Conservation (phyloP, 1,140 invertebrate genomes). For the Brachionus rubens region DNA sequence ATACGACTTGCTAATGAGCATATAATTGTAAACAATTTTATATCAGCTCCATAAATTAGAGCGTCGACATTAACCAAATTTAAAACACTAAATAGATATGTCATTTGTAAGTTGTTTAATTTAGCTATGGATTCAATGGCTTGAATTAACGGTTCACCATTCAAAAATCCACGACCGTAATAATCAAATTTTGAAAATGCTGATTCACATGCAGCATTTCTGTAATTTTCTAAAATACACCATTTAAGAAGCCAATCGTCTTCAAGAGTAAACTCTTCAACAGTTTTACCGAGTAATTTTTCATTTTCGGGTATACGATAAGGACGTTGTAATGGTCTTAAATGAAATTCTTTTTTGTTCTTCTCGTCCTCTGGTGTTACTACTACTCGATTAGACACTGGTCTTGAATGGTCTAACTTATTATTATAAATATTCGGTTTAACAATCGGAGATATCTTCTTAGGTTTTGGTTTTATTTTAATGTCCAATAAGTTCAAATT, state of each 20-base stretch:
- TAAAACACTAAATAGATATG: slow-evolving; percentile 40
- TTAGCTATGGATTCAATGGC: slow-evolving; percentile 13
- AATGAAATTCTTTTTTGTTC: neutral
- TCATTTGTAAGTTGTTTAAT: slow-evolving; percentile 38
- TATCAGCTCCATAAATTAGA: neutral
- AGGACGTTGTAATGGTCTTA: neutral
- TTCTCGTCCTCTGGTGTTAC: slow-evolving; percentile 4
- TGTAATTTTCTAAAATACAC: slow-evolving; percentile 42
- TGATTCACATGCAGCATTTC: slow-evolving; percentile 15
- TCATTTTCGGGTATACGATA: slow-evolving; percentile 3
- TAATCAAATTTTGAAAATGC: slow-evolving; percentile 6
- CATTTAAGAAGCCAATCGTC: slow-evolving; percentile 43
- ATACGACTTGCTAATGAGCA: slow-evolving; percentile 18
- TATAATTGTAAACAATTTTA: slow-evolving; percentile 33
- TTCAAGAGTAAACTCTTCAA: neutral
- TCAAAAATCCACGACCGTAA: neutral
- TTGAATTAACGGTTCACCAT: neutral
- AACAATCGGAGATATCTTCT: neutral
- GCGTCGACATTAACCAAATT: slow-evolving; percentile 35
- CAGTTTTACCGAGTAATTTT: neutral
- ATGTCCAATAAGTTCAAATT: neutral
- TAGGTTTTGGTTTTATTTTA: neutral
- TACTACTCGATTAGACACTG: neutral
- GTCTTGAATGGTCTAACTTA: neutral
- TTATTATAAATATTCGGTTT: neutral